Percentiles rank a stretch among this genome's conserved stretches.
These are phyloP conservation scores for Drosophila grimshawi DNA, from an alignment of 1,140 invertebrate species.

Conservation along the genomic window DNA sequence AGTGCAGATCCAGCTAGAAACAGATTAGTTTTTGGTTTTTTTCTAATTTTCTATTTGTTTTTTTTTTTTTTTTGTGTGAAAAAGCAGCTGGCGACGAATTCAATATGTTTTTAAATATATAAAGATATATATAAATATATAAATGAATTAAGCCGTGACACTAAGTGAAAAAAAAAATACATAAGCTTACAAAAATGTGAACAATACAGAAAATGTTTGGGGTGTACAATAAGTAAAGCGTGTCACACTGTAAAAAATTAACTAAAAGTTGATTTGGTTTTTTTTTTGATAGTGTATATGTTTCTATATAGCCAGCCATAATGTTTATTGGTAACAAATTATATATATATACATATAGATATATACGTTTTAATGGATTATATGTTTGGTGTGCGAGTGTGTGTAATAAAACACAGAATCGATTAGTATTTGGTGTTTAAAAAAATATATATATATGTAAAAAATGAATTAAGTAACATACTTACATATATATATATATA, in stretches of 20 bases:
- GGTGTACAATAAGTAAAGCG: slow-evolving; percentile 28
- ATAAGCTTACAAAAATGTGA: slow-evolving; percentile 29
- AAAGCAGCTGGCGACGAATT: slow-evolving; percentile 8
- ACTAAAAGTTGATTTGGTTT: slow-evolving; percentile 4
- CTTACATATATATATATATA: slow-evolving; percentile 23
- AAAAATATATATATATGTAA: slow-evolving; percentile 42
- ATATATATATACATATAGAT: slow-evolving; percentile 38
- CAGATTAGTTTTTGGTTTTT: slow-evolving; percentile 61
- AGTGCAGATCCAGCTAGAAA: slow-evolving; percentile 77
- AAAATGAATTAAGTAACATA: slow-evolving; percentile 17
- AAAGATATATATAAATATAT: neutral
- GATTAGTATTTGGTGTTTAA: slow-evolving; percentile 77
- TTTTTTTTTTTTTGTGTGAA: slow-evolving; percentile 18
- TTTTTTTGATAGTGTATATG: too few relatives aligned
- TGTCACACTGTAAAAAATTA: slow-evolving; percentile 3
- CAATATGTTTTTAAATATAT: slow-evolving; percentile 11
- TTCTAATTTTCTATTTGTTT: slow-evolving; percentile 27
- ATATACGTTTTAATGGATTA: neutral
- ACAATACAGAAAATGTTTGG: slow-evolving; percentile 10
- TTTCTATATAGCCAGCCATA: slow-evolving; percentile 1
- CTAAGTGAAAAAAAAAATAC: slow-evolving; percentile 1
- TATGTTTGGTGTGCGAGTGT: slow-evolving; percentile 33
- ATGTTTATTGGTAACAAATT: slow-evolving; percentile 12
- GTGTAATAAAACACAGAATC: slow-evolving; percentile 75
- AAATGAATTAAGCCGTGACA: slow-evolving; percentile 9